Evolutionary conservation across 1,140 invertebrate species (phyloP).

Genomic region (Nasonia longicornis): DNA sequence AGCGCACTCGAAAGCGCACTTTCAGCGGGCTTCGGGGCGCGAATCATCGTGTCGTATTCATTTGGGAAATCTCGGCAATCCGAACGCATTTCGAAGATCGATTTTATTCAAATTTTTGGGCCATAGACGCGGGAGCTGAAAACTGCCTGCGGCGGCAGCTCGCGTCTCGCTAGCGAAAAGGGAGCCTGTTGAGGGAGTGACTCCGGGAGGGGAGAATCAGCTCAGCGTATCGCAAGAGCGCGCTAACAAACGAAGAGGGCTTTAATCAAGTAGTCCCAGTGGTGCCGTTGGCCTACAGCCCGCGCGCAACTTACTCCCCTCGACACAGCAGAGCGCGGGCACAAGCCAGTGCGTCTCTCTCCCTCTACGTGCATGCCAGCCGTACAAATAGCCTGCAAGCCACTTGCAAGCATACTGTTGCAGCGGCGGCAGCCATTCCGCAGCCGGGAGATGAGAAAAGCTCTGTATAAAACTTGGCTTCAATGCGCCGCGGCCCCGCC

Average conservation of each 20-base stretch:
- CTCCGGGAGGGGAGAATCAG: not conserved
- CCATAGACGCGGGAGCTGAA: not conserved
- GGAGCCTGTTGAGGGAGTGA: not conserved
- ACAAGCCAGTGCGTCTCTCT: not conserved
- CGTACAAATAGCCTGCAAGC: not conserved
- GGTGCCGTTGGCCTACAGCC: conserved; percentile 36
- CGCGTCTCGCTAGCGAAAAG: not conserved
- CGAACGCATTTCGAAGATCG: conserved; percentile 13
- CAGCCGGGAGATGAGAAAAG: conserved; percentile 11
- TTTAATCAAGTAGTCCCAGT: conserved; percentile 59
- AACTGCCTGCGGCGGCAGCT: not conserved
- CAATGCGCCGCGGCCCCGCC: not conserved
- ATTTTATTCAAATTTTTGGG: conserved; percentile 43
- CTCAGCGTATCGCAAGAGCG: conserved; percentile 44
- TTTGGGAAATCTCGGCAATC: conserved; percentile 41
- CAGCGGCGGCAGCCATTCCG: too few species aligned
- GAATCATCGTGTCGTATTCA: conserved; percentile 34
- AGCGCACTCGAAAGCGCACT: conserved; percentile 9
- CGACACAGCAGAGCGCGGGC: not conserved
- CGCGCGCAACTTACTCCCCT: not conserved
- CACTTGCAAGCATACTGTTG: not conserved
- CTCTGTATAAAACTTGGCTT: conserved; percentile 10
- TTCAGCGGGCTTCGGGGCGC: not conserved
- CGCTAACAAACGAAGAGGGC: conserved; percentile 33
- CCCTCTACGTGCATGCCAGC: not conserved